Evolutionary conservation across 2,888 invertebrate genomes (phyloP).

Genomic region (Argyresthia goedartella): DNA sequence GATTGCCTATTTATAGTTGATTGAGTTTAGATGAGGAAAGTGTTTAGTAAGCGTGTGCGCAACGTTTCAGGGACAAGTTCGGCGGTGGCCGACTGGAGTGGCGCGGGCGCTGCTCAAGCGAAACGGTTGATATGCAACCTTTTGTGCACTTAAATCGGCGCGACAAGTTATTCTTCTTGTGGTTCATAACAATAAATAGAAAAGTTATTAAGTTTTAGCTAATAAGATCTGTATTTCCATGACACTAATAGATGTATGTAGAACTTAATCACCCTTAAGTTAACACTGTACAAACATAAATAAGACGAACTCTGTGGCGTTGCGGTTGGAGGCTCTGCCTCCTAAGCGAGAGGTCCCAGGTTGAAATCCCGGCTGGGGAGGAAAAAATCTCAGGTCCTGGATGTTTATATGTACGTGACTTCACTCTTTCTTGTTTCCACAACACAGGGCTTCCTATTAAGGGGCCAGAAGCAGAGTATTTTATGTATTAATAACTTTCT

Average conservation of each 20-base stretch:
- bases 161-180: background rate
- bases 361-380: too few species aligned
- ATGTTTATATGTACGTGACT: too few species aligned
- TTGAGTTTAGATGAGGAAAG: slow-evolving; percentile 45
- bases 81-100: background rate
- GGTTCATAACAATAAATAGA: background rate
- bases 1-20: slow-evolving; percentile 52
- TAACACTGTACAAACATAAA: background rate
- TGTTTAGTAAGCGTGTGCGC: slow-evolving; percentile 40
- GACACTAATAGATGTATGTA: background rate
- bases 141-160: background rate
- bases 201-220: background rate
- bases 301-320: background rate
- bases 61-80: slow-evolving; percentile 25
- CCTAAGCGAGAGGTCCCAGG: too few species aligned
- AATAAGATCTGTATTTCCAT: background rate
- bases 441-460: too few species aligned
- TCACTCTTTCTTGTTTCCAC: too few species aligned
- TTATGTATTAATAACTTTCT: background rate
- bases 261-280: background rate
- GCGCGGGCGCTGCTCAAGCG: background rate
- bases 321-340: too few species aligned
- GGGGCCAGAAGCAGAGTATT: too few species aligned
- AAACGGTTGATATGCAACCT: background rate
- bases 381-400: too few species aligned